Base-by-base conservation (phyloP, 2,888 invertebrate genomes). In the Dicranocentrus wangi region DNA sequence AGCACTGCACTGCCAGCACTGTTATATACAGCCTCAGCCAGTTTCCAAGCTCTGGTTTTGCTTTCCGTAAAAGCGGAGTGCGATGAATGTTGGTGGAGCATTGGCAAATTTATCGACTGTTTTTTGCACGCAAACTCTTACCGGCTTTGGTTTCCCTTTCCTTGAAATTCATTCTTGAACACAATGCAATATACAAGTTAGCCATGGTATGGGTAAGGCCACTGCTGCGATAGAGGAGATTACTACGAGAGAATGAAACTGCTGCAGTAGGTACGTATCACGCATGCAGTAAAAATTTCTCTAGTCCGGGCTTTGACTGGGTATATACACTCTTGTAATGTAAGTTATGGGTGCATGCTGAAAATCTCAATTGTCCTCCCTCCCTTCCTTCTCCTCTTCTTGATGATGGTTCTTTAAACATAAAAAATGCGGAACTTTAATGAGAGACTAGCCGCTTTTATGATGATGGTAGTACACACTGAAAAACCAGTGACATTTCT, bases 41-140 rank as follows among this genome's bases (percentile, higher is more conserved):
- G 5, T 32, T 10, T 7, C 32, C 10, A 3, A 7, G 32, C 32
- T 63, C 19, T 63, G 39, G 63, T 19, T 32, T 42, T 63, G 23
- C 42, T 43, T 19, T 69, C 19, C 53, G 51, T 19, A 32, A 55
- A 55, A 23, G 10, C 55, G 8, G 8, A 23, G 25, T 55, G 25
- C 55, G 15, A 10, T 21, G 13, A 23, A 3, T 3, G 32, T 32
- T 32, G 32, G 7, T 60, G 23, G 13, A 76, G 32, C 82, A 76
- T 77, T 82, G 79, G 79, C 83, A 79, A 83, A 83, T 82, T 81
- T 83, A 83, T 83, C 83, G 83, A 83, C 83, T 83, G 39, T 69
- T 55, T 80, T 82, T 73, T 83, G 82, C 82, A 83, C 83, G 83
- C 83, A 83, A 82, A 83, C 83, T 83, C 83, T 80, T 80, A 60